phyloP scores from a whole-genome alignment of 2,888 invertebrate species.

The Scaptomyza caliginosa region DNA sequence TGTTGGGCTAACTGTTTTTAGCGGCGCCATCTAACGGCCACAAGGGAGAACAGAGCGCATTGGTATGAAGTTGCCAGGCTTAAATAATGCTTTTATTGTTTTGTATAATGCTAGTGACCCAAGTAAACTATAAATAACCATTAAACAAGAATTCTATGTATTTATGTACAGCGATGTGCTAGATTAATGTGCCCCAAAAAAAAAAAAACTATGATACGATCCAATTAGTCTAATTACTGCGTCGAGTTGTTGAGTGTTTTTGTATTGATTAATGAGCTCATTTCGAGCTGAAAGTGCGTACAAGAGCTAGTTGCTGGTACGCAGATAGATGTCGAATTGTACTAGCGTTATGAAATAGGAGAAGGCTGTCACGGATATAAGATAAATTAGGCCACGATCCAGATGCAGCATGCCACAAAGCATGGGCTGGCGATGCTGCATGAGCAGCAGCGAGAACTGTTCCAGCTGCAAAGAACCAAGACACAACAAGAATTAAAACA shows the following conservation, averaged over 20 bases:
- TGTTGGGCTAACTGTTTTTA: too few species aligned
- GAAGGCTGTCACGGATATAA: constrained; percentile 71
- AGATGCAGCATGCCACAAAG: constrained; percentile 72
- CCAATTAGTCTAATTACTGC: constrained; percentile 31
- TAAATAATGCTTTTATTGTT: too few species aligned
- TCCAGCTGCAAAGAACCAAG: constrained; percentile 59
- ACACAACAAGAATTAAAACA: neutral
- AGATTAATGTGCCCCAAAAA: neutral
- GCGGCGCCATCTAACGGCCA: too few species aligned
- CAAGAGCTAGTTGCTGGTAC: constrained; percentile 30
- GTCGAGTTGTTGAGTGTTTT: neutral
- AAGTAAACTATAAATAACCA: too few species aligned
- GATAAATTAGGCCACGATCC: constrained; percentile 67
- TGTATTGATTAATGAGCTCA: constrained; percentile 3
- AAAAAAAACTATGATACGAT: neutral
- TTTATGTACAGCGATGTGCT: neutral
- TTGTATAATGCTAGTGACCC: too few species aligned
- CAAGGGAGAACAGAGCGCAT: too few species aligned
- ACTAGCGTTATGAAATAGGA: constrained; percentile 78
- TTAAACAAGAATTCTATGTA: too few species aligned
- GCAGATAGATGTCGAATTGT: constrained; percentile 71
- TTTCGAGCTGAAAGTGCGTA: too few species aligned
- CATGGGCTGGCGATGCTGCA: constrained; percentile 50
- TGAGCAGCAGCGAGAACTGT: constrained; percentile 61
- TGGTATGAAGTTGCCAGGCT: too few species aligned